Conservation (phyloP, 2,888 invertebrate genomes). For the Diarsia dahlii region DNA sequence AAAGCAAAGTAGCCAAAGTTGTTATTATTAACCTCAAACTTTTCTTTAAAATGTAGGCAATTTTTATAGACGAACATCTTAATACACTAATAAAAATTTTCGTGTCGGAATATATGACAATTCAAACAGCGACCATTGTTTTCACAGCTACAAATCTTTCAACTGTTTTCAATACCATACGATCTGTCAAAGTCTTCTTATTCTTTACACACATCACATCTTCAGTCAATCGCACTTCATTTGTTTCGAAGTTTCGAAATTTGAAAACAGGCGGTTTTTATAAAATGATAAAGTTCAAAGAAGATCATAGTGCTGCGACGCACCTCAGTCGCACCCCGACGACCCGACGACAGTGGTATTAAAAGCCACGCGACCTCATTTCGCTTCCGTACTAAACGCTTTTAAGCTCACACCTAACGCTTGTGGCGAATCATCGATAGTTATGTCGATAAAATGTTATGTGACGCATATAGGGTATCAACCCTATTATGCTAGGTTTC, state of each 20-base stretch:
- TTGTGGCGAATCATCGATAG: conserved; percentile 66
- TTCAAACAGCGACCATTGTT: neutral
- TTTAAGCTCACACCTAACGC: conserved; percentile 79
- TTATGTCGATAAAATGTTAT: conserved; percentile 49
- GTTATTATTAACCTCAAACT: neutral
- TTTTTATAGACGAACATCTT: neutral
- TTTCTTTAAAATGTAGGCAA: neutral
- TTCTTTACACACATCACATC: neutral
- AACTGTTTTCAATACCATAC: neutral
- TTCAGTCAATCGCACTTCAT: conserved; percentile 7
- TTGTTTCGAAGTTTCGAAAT: conserved; percentile 20
- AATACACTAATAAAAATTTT: neutral
- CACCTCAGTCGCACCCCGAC: conserved; percentile 76
- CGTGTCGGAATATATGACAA: neutral
- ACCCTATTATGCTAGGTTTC: conserved; percentile 14
- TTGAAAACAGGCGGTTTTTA: conserved; percentile 25
- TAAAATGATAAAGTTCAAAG: conserved; percentile 54
- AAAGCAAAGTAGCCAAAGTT: neutral
- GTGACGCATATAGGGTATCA: conserved; percentile 16
- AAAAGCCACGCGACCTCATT: conserved; percentile 88
- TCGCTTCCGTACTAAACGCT: conserved; percentile 84
- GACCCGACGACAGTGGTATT: conserved; percentile 82
- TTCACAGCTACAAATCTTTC: neutral
- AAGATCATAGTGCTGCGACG: conserved; percentile 64
- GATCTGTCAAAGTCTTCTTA: neutral